Evolutionary conservation across 2,888 invertebrate species (phyloP).

Genomic region (Ophioninae sp.): DNA sequence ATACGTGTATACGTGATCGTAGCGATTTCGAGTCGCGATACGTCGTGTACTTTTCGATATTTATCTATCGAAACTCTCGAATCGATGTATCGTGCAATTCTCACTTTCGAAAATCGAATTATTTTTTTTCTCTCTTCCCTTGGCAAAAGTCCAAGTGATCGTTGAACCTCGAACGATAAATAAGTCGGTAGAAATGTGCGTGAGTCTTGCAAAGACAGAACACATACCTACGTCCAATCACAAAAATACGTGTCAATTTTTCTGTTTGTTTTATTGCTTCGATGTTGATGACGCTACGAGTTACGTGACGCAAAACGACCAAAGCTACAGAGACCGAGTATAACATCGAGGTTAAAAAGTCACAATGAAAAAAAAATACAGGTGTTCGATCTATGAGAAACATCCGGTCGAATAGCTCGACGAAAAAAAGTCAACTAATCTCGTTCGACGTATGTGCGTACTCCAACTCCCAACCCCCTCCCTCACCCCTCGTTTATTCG

Average conservation of each 20-base stretch:
- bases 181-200: slow-evolving; percentile 15
- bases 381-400: slow-evolving; percentile 50
- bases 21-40: background rate
- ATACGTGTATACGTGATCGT: background rate
- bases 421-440: slow-evolving; percentile 29
- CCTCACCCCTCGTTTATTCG: slow-evolving; percentile 9
- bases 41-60: background rate
- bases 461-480: background rate
- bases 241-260: slow-evolving; percentile 32
- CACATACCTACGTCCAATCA: slow-evolving; percentile 3
- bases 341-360: background rate
- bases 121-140: slow-evolving; percentile 1
- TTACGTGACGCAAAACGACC: slow-evolving; percentile 33
- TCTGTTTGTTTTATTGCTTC: slow-evolving; percentile 3
- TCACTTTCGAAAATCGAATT: background rate
- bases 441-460: slow-evolving; percentile 5
- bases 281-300: slow-evolving; percentile 34
- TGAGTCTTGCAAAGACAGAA: background rate
- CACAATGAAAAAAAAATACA: slow-evolving; percentile 31
- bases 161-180: slow-evolving; percentile 44
- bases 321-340: background rate
- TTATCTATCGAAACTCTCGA: slow-evolving; percentile 12
- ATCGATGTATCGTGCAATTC: slow-evolving; percentile 23
- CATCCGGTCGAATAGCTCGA: slow-evolving; percentile 41
- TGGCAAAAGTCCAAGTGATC: slow-evolving; percentile 54